Conservation (phyloP, 2,888 invertebrate species). For the Cheilosia pagana region DNA sequence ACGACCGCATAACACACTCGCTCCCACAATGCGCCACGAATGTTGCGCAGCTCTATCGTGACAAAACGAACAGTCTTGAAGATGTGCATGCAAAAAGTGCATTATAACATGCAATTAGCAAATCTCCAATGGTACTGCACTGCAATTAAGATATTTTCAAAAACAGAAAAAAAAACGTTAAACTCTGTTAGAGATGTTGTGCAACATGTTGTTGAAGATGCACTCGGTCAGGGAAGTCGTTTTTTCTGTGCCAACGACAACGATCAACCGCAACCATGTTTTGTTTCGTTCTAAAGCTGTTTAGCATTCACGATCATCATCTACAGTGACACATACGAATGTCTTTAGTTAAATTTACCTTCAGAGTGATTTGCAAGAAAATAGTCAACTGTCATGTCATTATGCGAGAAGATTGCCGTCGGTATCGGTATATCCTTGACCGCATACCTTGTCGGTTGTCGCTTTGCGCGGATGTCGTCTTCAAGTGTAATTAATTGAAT, state of each 20-base stretch:
- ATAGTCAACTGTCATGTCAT: slow-evolving; percentile 49
- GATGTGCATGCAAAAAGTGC: slow-evolving; percentile 54
- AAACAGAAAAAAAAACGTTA: neutral
- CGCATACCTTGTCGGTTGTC: slow-evolving; percentile 32
- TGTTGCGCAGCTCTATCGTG: slow-evolving; percentile 49
- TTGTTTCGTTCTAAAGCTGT: slow-evolving; percentile 41
- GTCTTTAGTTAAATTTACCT: slow-evolving; percentile 37
- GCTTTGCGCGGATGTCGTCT: slow-evolving; percentile 1
- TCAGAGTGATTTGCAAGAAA: slow-evolving; percentile 32
- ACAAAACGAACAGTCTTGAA: slow-evolving; percentile 35
- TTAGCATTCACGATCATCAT: slow-evolving; percentile 35
- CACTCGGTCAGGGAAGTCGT: slow-evolving; percentile 68
- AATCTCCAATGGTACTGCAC: slow-evolving; percentile 22
- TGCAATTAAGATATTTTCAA: slow-evolving; percentile 22
- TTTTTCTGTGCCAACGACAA: slow-evolving; percentile 27
- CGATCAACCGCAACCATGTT: slow-evolving; percentile 40
- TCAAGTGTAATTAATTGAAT: slow-evolving; percentile 26
- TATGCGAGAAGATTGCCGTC: slow-evolving; percentile 39
- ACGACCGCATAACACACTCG: slow-evolving; percentile 49
- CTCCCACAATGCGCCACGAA: slow-evolving; percentile 25
- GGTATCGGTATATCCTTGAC: slow-evolving; percentile 46
- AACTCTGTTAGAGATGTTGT: slow-evolving; percentile 37
- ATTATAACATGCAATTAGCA: slow-evolving; percentile 49
- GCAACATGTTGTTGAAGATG: slow-evolving; percentile 56
- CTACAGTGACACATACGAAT: slow-evolving; percentile 23